phyloP scores from a whole-genome alignment of 1,140 invertebrate species.

The Drosophila trapezifrons region DNA sequence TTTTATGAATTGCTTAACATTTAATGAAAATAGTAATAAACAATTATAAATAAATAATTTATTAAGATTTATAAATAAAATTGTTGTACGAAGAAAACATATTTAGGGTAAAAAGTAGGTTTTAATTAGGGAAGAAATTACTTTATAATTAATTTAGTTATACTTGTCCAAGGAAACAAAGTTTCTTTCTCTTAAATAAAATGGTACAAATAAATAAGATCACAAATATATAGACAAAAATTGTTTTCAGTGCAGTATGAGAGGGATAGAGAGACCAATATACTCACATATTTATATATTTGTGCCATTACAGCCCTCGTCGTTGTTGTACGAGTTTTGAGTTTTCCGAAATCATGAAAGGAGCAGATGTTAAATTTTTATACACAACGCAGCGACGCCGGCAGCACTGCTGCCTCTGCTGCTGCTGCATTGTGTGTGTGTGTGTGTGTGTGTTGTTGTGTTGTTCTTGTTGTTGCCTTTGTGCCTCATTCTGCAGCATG shows the following conservation, averaged over 20 bases:
- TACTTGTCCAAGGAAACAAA: no score
- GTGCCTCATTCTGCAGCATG: slow-evolving; percentile 52
- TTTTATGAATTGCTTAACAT: no score
- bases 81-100: no score
- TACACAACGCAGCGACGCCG: slow-evolving; percentile 59
- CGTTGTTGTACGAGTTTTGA: slow-evolving; percentile 79
- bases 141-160: no score
- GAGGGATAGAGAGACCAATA: slow-evolving; percentile 32
- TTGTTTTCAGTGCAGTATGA: slow-evolving; percentile 3
- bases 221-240: not conserved
- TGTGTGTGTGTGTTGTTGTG: not conserved
- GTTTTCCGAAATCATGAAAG: slow-evolving; percentile 84
- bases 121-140: no score
- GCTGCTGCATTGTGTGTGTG: slow-evolving; percentile 29
- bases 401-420: slow-evolving; percentile 58
- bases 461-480: slow-evolving; percentile 38
- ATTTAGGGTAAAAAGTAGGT: no score
- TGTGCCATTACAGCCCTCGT: slow-evolving; percentile 72
- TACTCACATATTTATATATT: slow-evolving; percentile 59
- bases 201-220: no score
- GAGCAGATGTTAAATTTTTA: slow-evolving; percentile 84
- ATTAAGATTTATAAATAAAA: no score
- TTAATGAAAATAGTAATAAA: no score
- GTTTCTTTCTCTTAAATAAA: no score
- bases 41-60: no score